Percentiles rank a stretch among this genome's conserved stretches.
These are phyloP conservation scores for Microcebus ravelobensis DNA, from an alignment of 2,113 vertebrate species.

Conservation along the genomic window DNA sequence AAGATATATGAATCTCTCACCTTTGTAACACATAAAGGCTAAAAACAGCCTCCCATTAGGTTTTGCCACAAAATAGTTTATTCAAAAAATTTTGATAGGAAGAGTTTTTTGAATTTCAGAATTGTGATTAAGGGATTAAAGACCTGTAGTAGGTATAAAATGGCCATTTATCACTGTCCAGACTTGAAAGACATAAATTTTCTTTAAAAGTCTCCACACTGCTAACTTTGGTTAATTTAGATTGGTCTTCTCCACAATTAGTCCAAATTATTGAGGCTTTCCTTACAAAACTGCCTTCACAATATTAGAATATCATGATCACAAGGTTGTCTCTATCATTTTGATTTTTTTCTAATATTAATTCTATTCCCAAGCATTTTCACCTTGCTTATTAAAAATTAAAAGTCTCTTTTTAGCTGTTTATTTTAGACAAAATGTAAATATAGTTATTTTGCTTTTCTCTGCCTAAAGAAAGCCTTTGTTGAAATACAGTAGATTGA, in stretches of 20 bases:
- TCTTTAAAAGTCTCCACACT: background rate
- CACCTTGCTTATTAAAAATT: background rate
- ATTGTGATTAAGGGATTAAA: background rate
- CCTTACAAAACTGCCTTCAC: background rate
- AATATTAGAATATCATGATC: background rate
- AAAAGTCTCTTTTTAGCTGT: background rate
- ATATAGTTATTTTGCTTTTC: background rate
- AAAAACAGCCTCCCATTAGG: background rate
- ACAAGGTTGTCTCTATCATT: background rate
- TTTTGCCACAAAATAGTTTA: background rate
- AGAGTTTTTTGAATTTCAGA: background rate
- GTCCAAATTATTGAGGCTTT: background rate
- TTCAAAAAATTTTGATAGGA: background rate
- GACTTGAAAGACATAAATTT: background rate
- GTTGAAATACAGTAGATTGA: background rate
- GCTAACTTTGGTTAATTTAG: background rate
- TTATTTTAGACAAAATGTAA: constrained; percentile 34
- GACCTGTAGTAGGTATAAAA: background rate
- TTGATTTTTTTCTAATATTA: background rate
- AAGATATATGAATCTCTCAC: background rate
- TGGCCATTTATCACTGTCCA: background rate
- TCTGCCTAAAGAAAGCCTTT: background rate
- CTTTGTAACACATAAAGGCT: background rate
- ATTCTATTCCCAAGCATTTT: constrained; percentile 21
- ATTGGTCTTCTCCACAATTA: background rate